A percentile compares a stretch with the other conserved stretches of the same genome.
These are phyloP conservation scores for Pterobdella sp. DNA, from an alignment of 2,888 invertebrate genomes.

Conservation along the genomic window DNA sequence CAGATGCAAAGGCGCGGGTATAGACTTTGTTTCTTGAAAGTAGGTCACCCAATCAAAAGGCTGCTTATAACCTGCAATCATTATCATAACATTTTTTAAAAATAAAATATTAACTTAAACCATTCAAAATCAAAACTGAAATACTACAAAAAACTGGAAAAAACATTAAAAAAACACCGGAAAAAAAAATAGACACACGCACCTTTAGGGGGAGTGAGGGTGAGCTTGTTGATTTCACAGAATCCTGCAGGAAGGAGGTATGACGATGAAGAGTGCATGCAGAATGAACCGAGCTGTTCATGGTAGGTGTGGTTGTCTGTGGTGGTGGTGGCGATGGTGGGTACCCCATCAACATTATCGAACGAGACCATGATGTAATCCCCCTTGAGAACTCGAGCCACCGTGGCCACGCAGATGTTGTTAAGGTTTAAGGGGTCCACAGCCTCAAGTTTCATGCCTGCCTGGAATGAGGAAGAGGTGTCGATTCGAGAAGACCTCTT, in stretches of 20 bases:
- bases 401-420: conserved; percentile 86
- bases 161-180: neutral
- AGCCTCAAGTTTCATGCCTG: conserved; percentile 91
- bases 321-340: neutral
- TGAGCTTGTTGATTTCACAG: conserved; percentile 72
- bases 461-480: conserved; percentile 57
- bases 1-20: conserved; percentile 67
- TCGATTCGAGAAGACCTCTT: neutral
- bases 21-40: conserved; percentile 59
- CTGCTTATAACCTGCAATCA: conserved; percentile 54
- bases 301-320: neutral
- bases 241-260: conserved; percentile 93
- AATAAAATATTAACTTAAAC: neutral
- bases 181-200: conserved; percentile 17
- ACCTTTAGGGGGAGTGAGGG: conserved; percentile 74
- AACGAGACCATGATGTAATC: conserved; percentile 93
- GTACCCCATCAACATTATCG: conserved; percentile 55
- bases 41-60: conserved; percentile 72
- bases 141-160: neutral
- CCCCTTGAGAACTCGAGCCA: conserved; percentile 81
- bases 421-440: conserved; percentile 91
- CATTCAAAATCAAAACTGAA: neutral
- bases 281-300: conserved; percentile 72
- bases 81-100: neutral
- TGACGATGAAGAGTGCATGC: conserved; percentile 86